Conservation (phyloP, 2,888 invertebrate species). For the Euphydryas editha region DNA sequence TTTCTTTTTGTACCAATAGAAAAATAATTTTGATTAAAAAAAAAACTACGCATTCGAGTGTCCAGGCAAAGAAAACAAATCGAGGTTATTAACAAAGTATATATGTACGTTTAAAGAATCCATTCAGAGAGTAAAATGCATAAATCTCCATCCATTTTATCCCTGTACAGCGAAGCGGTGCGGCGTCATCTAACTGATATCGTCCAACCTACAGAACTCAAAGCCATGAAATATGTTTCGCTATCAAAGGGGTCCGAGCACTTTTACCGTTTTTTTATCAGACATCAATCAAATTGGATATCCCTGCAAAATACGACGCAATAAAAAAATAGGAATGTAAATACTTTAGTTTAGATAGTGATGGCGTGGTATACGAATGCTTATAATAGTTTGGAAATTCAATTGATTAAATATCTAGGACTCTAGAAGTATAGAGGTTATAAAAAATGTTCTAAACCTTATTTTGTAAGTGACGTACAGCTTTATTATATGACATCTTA, state of each 20-base stretch:
- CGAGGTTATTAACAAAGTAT: slow-evolving; percentile 19
- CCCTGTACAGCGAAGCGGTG: slow-evolving; percentile 50
- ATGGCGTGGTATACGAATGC: background rate
- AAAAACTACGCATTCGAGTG: background rate
- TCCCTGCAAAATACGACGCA: slow-evolving; percentile 40
- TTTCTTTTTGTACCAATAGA: too few species aligned
- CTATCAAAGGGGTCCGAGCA: slow-evolving; percentile 57
- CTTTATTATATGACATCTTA: too few species aligned
- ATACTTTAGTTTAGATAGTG: slow-evolving; percentile 47
- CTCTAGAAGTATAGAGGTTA: too few species aligned
- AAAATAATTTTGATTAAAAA: background rate
- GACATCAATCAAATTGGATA: slow-evolving; percentile 47
- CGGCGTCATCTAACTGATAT: slow-evolving; percentile 50
- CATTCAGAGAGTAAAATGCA: slow-evolving; percentile 47
- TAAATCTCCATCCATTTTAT: slow-evolving; percentile 49
- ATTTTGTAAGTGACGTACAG: too few species aligned
- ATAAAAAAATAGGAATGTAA: slow-evolving; percentile 51
- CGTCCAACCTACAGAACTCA: slow-evolving; percentile 61
- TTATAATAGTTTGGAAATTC: background rate
- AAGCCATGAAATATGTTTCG: slow-evolving; percentile 67
- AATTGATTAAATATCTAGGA: background rate
- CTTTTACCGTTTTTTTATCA: slow-evolving; percentile 43
- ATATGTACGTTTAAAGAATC: slow-evolving; percentile 37
- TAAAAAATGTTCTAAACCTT: too few species aligned
- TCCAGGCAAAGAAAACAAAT: background rate